A percentile compares a stretch with the other conserved stretches of the same genome.
Conservation (phyloP, 2,797 vertebrate genomes). For the Microctenopoma stevenorrisi region DNA sequence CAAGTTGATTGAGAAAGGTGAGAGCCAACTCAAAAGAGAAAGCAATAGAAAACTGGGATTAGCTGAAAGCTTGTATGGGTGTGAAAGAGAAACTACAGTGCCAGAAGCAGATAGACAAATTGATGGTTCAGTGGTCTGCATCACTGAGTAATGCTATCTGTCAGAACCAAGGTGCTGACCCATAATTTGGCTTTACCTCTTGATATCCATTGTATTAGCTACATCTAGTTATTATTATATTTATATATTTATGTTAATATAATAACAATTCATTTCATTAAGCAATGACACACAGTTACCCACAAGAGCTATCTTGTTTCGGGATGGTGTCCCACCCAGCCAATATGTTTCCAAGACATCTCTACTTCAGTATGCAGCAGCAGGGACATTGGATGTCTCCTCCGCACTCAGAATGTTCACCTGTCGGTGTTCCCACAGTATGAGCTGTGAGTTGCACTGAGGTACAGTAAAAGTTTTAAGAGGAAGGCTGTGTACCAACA, state of each 20-base stretch:
- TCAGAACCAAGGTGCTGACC: slow-evolving; percentile 43
- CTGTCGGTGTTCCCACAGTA: slow-evolving; percentile 16
- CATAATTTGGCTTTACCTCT: slow-evolving; percentile 38
- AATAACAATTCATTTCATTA: slow-evolving; percentile 14
- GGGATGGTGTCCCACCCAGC: not conserved
- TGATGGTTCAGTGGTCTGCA: slow-evolving; percentile 60
- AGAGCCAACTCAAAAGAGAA: slow-evolving; percentile 51
- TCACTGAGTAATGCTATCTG: slow-evolving; percentile 58
- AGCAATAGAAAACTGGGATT: slow-evolving; percentile 10
- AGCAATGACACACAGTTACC: not conserved
- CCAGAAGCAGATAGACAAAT: slow-evolving; percentile 62
- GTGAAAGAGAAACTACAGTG: slow-evolving; percentile 21
- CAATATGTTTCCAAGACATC: not conserved
- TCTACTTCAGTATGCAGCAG: not conserved
- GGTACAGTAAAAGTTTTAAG: not conserved
- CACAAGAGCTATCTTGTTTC: not conserved
- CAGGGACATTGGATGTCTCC: not conserved
- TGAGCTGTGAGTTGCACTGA: slow-evolving; percentile 9
- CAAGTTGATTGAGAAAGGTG: slow-evolving; percentile 43
- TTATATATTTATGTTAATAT: slow-evolving; percentile 13
- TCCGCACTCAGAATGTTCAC: slow-evolving; percentile 1
- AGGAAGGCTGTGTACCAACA: slow-evolving; percentile 29
- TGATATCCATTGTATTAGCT: slow-evolving; percentile 18
- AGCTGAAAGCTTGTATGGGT: slow-evolving; percentile 11
- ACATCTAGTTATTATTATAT: not conserved